phyloP scores from a whole-genome alignment of 2,113 vertebrate genomes.

The Phaethornis superciliosus region DNA sequence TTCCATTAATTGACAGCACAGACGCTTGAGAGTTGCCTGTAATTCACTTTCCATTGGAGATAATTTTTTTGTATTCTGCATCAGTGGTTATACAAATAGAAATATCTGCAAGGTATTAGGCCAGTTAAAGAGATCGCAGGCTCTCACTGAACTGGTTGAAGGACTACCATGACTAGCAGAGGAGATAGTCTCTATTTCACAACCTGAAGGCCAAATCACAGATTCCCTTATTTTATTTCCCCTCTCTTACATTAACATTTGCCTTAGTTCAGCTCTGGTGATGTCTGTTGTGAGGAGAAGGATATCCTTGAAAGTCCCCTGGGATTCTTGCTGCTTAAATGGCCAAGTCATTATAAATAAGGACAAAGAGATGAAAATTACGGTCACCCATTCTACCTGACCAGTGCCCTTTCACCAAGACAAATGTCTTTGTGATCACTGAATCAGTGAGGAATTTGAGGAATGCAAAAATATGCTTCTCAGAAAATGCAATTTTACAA shows the following conservation, averaged over 20 bases:
- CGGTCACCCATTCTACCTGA: background rate
- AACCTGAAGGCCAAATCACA: background rate
- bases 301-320: background rate
- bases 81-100: background rate
- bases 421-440: background rate
- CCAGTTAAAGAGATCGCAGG: background rate
- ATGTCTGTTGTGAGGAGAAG: background rate
- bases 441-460: background rate
- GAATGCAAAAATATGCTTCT: background rate
- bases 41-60: background rate
- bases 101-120: background rate
- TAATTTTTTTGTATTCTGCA: background rate
- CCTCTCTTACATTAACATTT: background rate
- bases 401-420: background rate
- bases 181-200: background rate
- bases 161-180: background rate
- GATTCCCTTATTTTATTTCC: background rate
- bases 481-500: background rate
- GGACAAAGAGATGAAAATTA: background rate
- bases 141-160: background rate
- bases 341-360: background rate
- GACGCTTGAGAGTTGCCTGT: background rate
- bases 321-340: background rate
- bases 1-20: background rate
- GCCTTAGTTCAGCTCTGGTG: background rate